phyloP scores from a whole-genome alignment of 2,113 vertebrate species.

The Onychostruthus taczanowskii region DNA sequence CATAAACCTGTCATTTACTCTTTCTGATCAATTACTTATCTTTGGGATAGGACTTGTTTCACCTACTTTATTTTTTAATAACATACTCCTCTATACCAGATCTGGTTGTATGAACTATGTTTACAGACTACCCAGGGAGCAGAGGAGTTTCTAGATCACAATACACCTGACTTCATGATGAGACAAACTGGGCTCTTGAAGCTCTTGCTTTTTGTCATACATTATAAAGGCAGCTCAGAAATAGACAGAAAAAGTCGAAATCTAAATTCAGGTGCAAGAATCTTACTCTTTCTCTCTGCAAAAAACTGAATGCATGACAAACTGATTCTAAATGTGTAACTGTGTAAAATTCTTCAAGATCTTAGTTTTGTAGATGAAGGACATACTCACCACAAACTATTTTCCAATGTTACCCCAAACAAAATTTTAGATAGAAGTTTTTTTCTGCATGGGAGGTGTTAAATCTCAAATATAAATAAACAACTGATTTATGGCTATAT shows the following conservation, averaged over 20 bases:
- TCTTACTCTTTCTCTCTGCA: background rate
- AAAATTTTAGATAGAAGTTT: background rate
- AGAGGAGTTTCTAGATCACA: background rate
- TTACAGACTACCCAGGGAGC: background rate
- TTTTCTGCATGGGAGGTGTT: background rate
- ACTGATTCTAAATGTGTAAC: background rate
- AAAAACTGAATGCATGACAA: background rate
- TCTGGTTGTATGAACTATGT: background rate
- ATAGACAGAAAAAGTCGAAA: background rate
- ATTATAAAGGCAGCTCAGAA: background rate
- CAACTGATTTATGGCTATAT: background rate
- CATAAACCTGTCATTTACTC: background rate
- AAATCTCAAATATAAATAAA: background rate
- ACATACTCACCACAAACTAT: background rate
- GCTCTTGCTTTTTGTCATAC: background rate
- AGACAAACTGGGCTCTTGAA: background rate
- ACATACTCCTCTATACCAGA: background rate
- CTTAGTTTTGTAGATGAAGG: background rate
- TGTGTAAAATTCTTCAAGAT: background rate
- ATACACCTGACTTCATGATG: background rate
- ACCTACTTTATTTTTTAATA: background rate
- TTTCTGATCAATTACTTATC: background rate
- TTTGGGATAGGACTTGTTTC: background rate
- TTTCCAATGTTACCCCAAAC: background rate
- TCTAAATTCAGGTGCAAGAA: background rate